These are phyloP conservation scores for Ornithoptera alexandrae DNA, from an alignment of 2,888 invertebrate genomes.

Conservation along the genomic window DNA sequence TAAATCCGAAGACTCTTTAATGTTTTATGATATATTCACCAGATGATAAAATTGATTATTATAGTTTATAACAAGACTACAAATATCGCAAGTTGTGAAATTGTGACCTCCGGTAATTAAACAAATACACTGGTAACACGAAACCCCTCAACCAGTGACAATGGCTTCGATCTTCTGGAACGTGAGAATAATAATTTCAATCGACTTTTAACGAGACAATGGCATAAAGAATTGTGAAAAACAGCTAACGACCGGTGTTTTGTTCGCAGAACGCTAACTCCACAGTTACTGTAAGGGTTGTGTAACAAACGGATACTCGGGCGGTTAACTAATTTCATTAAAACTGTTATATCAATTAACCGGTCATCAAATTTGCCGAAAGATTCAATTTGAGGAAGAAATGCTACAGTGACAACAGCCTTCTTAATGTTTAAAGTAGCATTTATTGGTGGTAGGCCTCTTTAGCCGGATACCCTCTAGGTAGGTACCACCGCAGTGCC, in stretches of 20 bases:
- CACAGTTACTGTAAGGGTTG: constrained; percentile 53
- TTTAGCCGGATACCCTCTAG: no score
- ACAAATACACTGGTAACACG: constrained; percentile 15
- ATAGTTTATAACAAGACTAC: not conserved
- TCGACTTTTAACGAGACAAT: constrained; percentile 58
- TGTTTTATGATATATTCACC: no score
- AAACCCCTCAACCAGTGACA: constrained; percentile 34
- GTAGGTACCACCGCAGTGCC: no score
- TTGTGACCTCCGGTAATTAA: constrained; percentile 26
- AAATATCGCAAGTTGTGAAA: constrained; percentile 9
- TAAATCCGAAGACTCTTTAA: no score
- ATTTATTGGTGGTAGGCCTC: no score
- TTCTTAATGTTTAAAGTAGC: no score
- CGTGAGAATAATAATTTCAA: constrained; percentile 65
- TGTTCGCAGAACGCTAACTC: constrained; percentile 54
- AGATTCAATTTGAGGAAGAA: not conserved
- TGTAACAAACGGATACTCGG: constrained; percentile 43
- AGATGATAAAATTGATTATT: no score
- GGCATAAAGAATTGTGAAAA: constrained; percentile 57
- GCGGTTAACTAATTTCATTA: constrained; percentile 19
- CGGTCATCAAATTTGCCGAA: not conserved
- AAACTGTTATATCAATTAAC: constrained; percentile 22
- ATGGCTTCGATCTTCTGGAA: constrained; percentile 53
- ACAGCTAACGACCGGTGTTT: constrained; percentile 50
- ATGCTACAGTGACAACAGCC: no score